Base-by-base conservation (phyloP, 2,113 vertebrate species). In the Catharus minimus region DNA sequence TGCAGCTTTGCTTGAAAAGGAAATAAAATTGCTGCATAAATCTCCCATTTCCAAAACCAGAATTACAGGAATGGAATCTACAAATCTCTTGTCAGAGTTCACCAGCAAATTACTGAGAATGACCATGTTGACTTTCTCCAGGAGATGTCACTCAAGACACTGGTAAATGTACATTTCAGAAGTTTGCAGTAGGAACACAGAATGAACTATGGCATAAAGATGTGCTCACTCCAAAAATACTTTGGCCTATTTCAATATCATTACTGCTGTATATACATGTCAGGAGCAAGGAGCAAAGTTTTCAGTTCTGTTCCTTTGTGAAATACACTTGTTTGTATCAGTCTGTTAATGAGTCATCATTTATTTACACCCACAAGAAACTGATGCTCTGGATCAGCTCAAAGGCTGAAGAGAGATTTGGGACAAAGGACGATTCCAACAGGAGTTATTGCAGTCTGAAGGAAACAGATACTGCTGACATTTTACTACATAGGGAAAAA, bases 91-190 rank as follows among this genome's bases (percentile, higher is more conserved):
- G 46, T 68, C 80, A 79, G 53, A 91, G 53, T 68, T 93, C 75
- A 62, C 81, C 43, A 68, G 56, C 26, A 94, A 68, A 76, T 95
- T 93, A 73, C 16, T 80, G 39, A 47, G 33, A 60, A 44, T 80
- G 76, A 72, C 32, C 32, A 39, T 50, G 55, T 96, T 93, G 90
- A 36, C 26, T 89, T 92, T 94, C 85, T 95, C 93, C 89, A 86
- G 91, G 73, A 96, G 95, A 82, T 96, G 94, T 96, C 96, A 96
- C 88, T 91, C 78, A 58, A 88, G 74, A 89, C 77, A 85, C 18
- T 73, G 19, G 14, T 46, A 91, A 95, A 85, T 22, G 53, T 41
- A 62, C 10, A 55, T 82, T 95, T 90, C 60, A 72, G 20, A 91
- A 90, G 13, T 93, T 68, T 87, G 43, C 50, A 52, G 24, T 46